Evolutionary conservation across 1,140 invertebrate species (phyloP).

Genomic region (Micrasema longulum): DNA sequence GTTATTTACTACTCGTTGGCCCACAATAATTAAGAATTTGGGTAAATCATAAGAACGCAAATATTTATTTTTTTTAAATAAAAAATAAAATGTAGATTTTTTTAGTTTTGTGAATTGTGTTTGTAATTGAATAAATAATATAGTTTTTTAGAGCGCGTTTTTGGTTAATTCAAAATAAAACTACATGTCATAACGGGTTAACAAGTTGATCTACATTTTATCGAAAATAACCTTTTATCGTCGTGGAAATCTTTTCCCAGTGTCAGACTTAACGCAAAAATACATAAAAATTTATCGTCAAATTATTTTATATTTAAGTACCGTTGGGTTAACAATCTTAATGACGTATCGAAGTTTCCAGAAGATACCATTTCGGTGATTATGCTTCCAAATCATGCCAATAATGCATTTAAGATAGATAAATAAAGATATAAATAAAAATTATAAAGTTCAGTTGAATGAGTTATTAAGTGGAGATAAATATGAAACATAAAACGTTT

Average conservation of each 20-base stretch:
- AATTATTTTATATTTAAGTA: conserved; percentile 6
- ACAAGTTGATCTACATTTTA: conserved; percentile 20
- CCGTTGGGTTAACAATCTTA: conserved; percentile 39
- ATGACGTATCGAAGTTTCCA: conserved; percentile 46
- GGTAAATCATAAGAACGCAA: too few relatives aligned
- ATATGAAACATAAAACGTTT: too few relatives aligned
- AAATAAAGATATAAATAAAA: conserved; percentile 30
- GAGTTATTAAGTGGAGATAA: background rate
- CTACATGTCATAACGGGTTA: too few relatives aligned
- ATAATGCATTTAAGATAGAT: conserved; percentile 15
- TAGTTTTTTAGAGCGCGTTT: too few relatives aligned
- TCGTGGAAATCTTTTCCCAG: conserved; percentile 18
- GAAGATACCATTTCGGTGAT: conserved; percentile 43
- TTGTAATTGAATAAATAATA: too few relatives aligned
- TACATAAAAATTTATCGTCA: conserved; percentile 31
- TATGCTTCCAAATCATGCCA: conserved; percentile 35
- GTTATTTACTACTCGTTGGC: too few relatives aligned
- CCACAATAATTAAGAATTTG: too few relatives aligned
- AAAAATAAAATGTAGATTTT: too few relatives aligned
- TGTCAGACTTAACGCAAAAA: conserved; percentile 6
- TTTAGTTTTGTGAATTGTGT: too few relatives aligned
- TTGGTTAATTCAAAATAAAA: too few relatives aligned
- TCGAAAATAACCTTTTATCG: background rate
- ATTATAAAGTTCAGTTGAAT: background rate
- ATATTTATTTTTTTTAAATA: too few relatives aligned